Conservation (phyloP, 2,888 invertebrate species). For the Iphiclides podalirius region DNA sequence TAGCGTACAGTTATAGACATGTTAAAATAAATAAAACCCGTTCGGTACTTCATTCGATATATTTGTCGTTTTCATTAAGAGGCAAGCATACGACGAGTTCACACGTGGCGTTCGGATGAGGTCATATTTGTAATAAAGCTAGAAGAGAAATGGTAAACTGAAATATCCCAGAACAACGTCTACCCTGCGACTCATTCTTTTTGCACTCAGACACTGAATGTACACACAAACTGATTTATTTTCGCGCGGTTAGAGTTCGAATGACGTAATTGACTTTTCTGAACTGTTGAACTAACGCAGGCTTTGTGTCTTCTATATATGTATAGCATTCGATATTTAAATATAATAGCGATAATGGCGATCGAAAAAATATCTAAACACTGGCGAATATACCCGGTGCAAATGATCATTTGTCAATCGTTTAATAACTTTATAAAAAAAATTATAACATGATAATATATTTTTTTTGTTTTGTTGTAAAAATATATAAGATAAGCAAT, state of each 20-base stretch:
- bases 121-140: neutral
- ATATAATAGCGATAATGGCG: no score
- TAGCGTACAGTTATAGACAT: neutral
- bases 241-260: constrained; percentile 24
- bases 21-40: neutral
- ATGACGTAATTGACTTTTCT: neutral
- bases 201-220: constrained; percentile 22
- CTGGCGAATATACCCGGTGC: no score
- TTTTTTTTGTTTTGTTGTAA: no score
- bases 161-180: neutral
- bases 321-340: no score
- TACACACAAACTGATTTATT: constrained; percentile 35
- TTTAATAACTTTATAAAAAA: no score
- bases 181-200: neutral
- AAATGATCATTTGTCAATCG: no score
- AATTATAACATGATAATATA: no score
- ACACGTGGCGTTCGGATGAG: neutral
- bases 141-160: neutral
- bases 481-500: no score
- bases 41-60: neutral
- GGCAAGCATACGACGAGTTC: neutral
- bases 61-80: neutral
- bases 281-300: neutral
- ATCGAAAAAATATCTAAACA: no score
- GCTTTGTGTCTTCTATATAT: neutral